Evolutionary conservation across 92 coral and sea anemone species (phyloP), one percentile per base, ranked within the genome.

Genomic region (Actinernus sp.): DNA sequence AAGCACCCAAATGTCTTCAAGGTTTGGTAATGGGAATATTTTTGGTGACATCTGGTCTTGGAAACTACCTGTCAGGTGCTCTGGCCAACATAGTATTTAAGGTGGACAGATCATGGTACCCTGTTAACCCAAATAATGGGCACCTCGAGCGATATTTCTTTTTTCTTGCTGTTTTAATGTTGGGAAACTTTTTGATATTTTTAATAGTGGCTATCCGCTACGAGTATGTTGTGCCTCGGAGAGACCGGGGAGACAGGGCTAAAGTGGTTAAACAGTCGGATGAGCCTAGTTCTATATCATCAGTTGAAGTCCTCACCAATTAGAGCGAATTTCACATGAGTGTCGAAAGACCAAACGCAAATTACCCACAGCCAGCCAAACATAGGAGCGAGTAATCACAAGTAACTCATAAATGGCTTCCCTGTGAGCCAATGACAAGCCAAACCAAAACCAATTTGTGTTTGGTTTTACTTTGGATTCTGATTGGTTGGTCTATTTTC

Each of bases 1-100:
- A 94, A 48, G 81, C 98, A 29, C 97, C 98, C 1, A 36, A 74
- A 24, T 51, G 73, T 31, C 80, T 90, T 27, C 91, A 94, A 68
- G 98, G 97, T 27, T 68, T 90, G 22, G 77, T 94, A 2, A 87
- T 94, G 98, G 98, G 98, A 1, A 30, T 64, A 6, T 94, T 73
- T 43, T 58, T 87, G 24, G 84, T 91, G 12, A 80, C 97, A 2
- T 55, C 75, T 20, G 97, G 90, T 13, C 56, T 94, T 19, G 98
- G 98, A 19, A 75, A 32, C 49, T 93, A 70, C 46, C 24, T 77
- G 3, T 79, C 97, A 13, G 78, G 68, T 37, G 88, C 88, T 3
- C 49, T 93, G 24, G 91, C 89, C 16, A 50, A 56, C 50, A 83
- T 93, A 17, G 92, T 90, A n/a, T 61, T 49, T 24, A 34, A 38